Conservation (phyloP, 2,888 invertebrate species). For the Pinctada fucata region DNA sequence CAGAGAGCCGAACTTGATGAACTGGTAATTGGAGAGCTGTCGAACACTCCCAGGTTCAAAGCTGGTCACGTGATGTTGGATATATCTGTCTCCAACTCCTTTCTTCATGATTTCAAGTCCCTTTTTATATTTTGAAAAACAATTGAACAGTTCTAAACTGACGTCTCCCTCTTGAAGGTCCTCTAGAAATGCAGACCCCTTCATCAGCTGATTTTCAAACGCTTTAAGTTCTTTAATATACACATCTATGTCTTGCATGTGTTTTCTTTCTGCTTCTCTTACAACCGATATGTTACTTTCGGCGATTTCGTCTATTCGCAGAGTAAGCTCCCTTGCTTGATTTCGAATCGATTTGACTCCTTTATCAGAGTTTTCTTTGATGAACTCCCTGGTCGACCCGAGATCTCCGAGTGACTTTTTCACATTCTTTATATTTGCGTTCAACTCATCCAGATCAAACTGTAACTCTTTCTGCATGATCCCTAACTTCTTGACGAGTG, state of each 20-base stretch:
- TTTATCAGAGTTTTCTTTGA: conserved; percentile 46
- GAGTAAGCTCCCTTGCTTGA: conserved; percentile 49
- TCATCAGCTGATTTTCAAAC: conserved; percentile 52
- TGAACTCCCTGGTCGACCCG: conserved; percentile 48
- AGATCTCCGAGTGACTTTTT: conserved; percentile 45
- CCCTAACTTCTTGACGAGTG: conserved; percentile 59
- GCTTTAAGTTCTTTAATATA: conserved; percentile 50
- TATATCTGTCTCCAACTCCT: conserved; percentile 41
- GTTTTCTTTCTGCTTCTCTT: conserved; percentile 47
- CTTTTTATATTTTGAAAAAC: conserved; percentile 51
- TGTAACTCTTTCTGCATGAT: conserved; percentile 57
- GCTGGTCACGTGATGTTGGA: conserved; percentile 42
- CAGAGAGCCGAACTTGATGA: conserved; percentile 12
- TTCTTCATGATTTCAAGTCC: conserved; percentile 42
- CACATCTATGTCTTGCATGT: conserved; percentile 45
- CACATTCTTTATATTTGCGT: conserved; percentile 48
- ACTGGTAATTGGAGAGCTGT: conserved; percentile 5
- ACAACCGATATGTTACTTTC: conserved; percentile 50
- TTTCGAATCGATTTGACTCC: conserved; percentile 50
- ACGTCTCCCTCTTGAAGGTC: conserved; percentile 66
- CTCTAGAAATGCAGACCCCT: conserved; percentile 58
- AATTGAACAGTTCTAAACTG: conserved; percentile 62
- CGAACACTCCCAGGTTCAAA: conserved; percentile 39
- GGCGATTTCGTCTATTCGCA: conserved; percentile 49
- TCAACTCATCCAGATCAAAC: conserved; percentile 56